Evolutionary conservation across 2,888 invertebrate species (phyloP).

Genomic region (Clanis bilineata): DNA sequence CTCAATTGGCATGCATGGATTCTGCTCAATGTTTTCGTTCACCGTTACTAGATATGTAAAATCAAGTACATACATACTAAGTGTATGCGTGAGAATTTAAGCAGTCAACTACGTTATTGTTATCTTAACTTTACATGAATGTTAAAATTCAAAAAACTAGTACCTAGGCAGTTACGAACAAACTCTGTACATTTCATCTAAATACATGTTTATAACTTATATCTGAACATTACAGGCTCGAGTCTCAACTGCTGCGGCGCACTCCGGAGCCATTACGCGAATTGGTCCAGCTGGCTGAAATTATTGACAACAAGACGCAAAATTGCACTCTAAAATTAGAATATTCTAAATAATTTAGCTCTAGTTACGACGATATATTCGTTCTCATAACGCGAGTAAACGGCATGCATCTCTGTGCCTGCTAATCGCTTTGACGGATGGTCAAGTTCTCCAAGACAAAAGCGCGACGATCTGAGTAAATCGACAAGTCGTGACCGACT

Average conservation of each 20-base stretch:
- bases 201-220: constrained; percentile 34
- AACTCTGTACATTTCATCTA: constrained; percentile 19
- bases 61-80: constrained; percentile 10
- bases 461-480: constrained; percentile 73
- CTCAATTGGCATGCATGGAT: constrained; percentile 11
- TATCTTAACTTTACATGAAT: not conserved
- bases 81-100: not conserved
- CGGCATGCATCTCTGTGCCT: constrained; percentile 42
- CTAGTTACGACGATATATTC: constrained; percentile 30
- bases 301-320: constrained; percentile 22
- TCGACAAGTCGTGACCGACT: constrained; percentile 74
- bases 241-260: constrained; percentile 33
- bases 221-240: constrained; percentile 35
- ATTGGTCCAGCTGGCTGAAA: constrained; percentile 26
- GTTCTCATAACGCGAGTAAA: constrained; percentile 39
- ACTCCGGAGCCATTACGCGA: constrained; percentile 42
- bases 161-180: not conserved
- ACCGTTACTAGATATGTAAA: constrained; percentile 11
- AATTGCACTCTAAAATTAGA: constrained; percentile 23
- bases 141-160: not conserved
- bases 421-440: constrained; percentile 57
- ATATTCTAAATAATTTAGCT: constrained; percentile 14
- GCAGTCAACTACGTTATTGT: not conserved
- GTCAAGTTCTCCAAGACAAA: constrained; percentile 63
- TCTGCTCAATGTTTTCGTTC: constrained; percentile 8